Base-by-base conservation (phyloP, 2,888 invertebrate species). In the Dastarcus helophoroides region DNA sequence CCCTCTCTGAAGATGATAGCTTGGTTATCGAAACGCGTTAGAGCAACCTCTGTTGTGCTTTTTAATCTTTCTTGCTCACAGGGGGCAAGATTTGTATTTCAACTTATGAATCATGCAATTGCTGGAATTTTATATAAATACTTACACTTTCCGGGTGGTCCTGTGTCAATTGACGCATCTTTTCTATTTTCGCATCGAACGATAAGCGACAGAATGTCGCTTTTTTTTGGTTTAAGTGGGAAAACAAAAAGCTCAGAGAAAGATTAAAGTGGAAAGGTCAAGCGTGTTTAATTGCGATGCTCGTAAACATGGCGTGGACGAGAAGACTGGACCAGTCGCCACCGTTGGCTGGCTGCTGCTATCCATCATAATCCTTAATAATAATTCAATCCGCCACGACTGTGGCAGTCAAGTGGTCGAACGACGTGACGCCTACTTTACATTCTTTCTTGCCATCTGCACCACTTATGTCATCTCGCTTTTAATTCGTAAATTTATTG, bases 351-450 rank as follows among this genome's bases (percentile, higher is more conserved):
- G 19, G n/a, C n/a, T n/a, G n/a, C n/a, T 33, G 24, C 29, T 33
- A 38, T 43, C 45, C 43, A 48, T 50, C 48, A 42, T 36, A 24
- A 32, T 36, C 33, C 38, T 17, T 15, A 16, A 27, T n/a, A 39
- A 42, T 48, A 46, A 48, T 46, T 43, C 40, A 50, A 51, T 50
- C 43, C 43, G 47, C 43, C 37, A 31, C 12, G 22, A 22, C 7
- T 5, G 6, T 31, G 33, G 33, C 30, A 36, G 26, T 48, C 38
- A 47, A 47, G 43, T 45, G 47, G 40, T 40, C 43, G 41, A 48
- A 46, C 45, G 48, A 49, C 47, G 49, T 42, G 39, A 47, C 49
- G 47, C 49, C 49, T 46, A 51, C 51, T 42, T 34, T 26, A 34
- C 25, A 22, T 34, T 34, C 26, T 26, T 16, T 9, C 16, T 11